These are phyloP conservation scores for Plestiodon gilberti DNA, from an alignment of 2,113 vertebrate species.

Conservation along the genomic window DNA sequence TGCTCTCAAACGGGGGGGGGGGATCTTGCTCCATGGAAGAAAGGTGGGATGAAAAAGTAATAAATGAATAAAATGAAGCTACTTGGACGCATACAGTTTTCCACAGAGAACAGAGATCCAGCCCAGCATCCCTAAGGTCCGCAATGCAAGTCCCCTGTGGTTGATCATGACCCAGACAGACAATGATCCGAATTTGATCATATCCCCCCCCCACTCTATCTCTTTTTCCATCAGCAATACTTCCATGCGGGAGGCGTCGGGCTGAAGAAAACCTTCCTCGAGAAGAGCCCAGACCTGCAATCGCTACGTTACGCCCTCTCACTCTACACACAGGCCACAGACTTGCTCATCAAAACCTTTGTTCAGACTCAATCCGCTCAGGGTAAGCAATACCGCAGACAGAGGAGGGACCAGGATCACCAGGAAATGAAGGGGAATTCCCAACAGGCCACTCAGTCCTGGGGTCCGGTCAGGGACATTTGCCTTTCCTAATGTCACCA, in stretches of 20 bases:
- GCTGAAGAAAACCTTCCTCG: constrained; percentile 97
- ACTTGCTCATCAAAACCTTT: constrained; percentile 97
- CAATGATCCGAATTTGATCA: no score
- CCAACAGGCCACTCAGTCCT: accelerated
- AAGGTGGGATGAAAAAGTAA: no score
- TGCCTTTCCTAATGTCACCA: not conserved
- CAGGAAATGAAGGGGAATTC: not conserved
- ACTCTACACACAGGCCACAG: constrained; percentile 97
- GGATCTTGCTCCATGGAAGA: no score
- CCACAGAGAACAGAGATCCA: no score
- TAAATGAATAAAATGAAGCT: no score
- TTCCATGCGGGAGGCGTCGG: constrained; percentile 97
- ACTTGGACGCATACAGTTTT: no score
- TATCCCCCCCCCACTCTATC: not conserved
- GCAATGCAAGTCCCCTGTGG: no score
- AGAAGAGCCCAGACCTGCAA: constrained; percentile 95
- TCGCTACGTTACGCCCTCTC: constrained; percentile 96
- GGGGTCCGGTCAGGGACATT: not conserved
- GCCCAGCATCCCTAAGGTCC: not conserved
- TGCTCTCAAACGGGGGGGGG: no score
- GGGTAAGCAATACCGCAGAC: constrained; percentile 75
- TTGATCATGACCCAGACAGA: not conserved
- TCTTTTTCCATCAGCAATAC: constrained; percentile 86
- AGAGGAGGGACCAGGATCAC: not conserved
- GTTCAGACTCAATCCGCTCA: constrained; percentile 93